These are phyloP conservation scores for Azemiops feae DNA, from an alignment of 2,113 vertebrate genomes.

Conservation along the genomic window DNA sequence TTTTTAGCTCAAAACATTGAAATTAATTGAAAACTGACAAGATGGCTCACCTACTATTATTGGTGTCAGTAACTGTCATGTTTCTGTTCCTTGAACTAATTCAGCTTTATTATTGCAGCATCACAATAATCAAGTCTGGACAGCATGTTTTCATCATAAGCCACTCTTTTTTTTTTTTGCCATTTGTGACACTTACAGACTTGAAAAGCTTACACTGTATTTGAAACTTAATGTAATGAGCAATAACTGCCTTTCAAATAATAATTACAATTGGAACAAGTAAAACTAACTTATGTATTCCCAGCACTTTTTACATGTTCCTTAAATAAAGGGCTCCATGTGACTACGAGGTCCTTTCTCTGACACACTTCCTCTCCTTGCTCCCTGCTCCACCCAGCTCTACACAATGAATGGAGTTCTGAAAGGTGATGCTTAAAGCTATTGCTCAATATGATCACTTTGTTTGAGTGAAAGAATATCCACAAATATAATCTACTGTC, in stretches of 20 bases:
- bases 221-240: neutral
- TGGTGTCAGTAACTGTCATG: neutral
- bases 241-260: neutral
- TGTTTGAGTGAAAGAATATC: neutral
- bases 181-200: neutral
- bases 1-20: neutral
- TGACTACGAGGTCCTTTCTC: neutral
- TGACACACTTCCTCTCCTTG: neutral
- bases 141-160: neutral
- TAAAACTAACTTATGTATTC: neutral
- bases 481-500: neutral
- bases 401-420: neutral
- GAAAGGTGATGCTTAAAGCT: neutral
- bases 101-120: neutral
- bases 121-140: neutral
- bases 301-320: neutral
- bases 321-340: neutral
- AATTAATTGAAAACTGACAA: neutral
- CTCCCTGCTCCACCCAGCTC: neutral
- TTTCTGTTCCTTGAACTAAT: neutral
- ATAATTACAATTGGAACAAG: neutral
- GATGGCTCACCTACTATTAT: neutral
- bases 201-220: neutral
- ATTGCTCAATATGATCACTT: neutral
- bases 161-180: neutral